phyloP scores from a whole-genome alignment of 2,797 vertebrate genomes.

The Strix occidentalis region DNA sequence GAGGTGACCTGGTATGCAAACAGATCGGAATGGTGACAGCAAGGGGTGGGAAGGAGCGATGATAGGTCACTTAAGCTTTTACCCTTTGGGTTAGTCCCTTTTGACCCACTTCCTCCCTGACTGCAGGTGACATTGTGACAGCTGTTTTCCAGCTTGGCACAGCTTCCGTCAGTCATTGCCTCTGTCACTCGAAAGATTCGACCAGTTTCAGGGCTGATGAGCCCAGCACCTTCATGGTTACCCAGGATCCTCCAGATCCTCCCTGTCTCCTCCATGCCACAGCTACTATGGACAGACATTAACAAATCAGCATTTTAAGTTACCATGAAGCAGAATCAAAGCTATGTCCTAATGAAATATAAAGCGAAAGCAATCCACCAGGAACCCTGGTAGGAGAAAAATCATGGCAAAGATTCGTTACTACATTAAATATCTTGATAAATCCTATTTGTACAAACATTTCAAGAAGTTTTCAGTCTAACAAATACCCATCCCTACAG shows the following conservation, averaged over 20 bases:
- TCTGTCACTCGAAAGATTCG: neutral
- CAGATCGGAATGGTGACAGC: neutral
- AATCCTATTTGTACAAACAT: neutral
- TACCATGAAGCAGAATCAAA: neutral
- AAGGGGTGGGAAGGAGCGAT: neutral
- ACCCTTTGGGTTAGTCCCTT: neutral
- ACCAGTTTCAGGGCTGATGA: neutral
- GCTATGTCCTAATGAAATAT: neutral
- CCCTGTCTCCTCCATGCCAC: neutral
- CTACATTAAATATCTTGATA: neutral
- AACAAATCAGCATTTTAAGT: neutral
- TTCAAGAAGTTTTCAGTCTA: neutral
- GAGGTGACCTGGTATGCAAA: neutral
- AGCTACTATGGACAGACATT: neutral
- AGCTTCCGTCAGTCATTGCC: neutral
- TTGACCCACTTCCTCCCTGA: neutral
- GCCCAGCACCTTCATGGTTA: neutral
- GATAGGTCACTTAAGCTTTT: neutral
- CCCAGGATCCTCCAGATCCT: neutral
- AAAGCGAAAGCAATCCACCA: neutral
- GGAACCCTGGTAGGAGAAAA: neutral
- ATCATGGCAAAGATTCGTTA: neutral
- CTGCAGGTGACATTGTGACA: neutral
- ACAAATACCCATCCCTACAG: neutral
- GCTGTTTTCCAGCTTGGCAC: neutral